A percentile compares a stretch with the other conserved stretches of the same genome.
Conservation (phyloP, 2,113 vertebrate genomes). For the Chauna torquata region DNA sequence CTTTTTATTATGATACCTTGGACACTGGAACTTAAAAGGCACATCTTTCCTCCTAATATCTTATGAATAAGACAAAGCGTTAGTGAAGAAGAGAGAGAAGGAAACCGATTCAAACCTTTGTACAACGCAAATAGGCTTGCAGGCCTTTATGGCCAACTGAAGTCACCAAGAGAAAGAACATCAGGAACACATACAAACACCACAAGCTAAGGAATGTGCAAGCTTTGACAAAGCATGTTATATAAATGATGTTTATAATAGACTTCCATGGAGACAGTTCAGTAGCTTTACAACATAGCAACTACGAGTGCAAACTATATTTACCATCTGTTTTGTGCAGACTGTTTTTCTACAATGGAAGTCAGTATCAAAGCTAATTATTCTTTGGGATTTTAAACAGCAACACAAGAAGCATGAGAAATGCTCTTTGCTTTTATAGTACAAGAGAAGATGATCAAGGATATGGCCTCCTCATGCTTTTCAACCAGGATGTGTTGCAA, state of each 20-base stretch:
- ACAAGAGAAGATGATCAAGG: neutral
- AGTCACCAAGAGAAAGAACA: constrained; percentile 10
- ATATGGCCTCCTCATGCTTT: neutral
- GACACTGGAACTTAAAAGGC: neutral
- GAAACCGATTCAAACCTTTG: neutral
- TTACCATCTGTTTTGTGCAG: constrained; percentile 46
- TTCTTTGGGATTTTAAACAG: neutral
- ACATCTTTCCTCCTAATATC: neutral
- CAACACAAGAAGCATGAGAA: neutral
- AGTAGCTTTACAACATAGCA: constrained; percentile 49
- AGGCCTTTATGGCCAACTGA: neutral
- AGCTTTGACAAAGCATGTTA: constrained; percentile 39
- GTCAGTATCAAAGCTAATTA: constrained; percentile 1
- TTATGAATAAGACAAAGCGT: neutral
- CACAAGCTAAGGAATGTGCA: constrained; percentile 43
- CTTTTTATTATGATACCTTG: neutral
- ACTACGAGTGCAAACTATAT: constrained; percentile 17
- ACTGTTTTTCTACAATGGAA: neutral
- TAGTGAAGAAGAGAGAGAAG: neutral
- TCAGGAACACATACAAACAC: constrained; percentile 40
- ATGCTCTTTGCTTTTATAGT: neutral
- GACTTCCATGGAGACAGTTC: constrained; percentile 52
- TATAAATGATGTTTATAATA: constrained; percentile 60
- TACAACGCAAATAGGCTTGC: neutral
- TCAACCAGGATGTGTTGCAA: neutral